Base-by-base conservation (phyloP, 2,888 invertebrate species). In the Gonocerus acuteangulatus region DNA sequence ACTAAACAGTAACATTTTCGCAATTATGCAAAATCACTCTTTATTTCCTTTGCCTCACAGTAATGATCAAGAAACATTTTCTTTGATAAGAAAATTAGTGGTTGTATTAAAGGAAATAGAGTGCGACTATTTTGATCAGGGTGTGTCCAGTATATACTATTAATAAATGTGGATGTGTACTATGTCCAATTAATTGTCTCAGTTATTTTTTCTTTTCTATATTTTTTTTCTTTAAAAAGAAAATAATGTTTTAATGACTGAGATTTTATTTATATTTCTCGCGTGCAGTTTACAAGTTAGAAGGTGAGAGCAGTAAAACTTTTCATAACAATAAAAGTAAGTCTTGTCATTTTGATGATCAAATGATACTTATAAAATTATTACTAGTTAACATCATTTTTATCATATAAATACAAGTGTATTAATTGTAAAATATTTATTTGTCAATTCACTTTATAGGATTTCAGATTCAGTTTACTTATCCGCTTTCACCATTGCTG, bases 121-220 rank as follows among this genome's bases (percentile, higher is more conserved):
- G 54, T 39, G 54, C 54, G 58, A 58, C 47, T 36, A 22, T 48
- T 47, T 48, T 58, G 47, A 58, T 58, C 58, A 58, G 58, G 58
- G 58, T 58, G 47, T 58, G 21, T 48, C 48, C 44, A 34, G 21
- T 21, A 39, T 21, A 54, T 39, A 39, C n/a, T 22, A 23, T 27
- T 11, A n/a, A 22, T 48, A 48, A 22, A 23, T 32, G 36, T 58
- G 58, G 47, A 48, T 48, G 23, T 58, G 48, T 48, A 58, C 34
- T 58, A 42, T 48, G 58, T 57, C 57, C 57, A 47, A 44, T 56
- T 16, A 44, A 16, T 22, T 27, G 27, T 54, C 54, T 54, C 54
- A 54, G 54, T 42, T 39, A 32, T 42, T 42, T 36, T 54, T 39
- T 42, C 34, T 34, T 51, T 34, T 18, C 18, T 34, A n/a, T 34